Conservation (phyloP, 2,888 invertebrate genomes). For the Bombylius major region DNA sequence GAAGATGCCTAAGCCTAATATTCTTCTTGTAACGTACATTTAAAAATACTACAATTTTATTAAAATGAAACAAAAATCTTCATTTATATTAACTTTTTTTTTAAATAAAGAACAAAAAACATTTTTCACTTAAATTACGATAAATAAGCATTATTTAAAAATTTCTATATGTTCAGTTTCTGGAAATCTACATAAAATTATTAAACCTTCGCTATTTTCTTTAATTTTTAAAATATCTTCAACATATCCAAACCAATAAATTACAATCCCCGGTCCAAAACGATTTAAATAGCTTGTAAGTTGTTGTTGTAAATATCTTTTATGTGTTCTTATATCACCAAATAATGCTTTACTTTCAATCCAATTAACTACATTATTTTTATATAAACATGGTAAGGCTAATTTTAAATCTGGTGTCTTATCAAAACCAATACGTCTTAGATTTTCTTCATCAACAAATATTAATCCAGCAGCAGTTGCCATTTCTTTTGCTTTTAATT, state of each 20-base stretch:
- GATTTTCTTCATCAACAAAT: constrained; percentile 63
- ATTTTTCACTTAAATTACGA: no score
- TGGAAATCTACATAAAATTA: constrained; percentile 44
- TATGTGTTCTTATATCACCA: constrained; percentile 71
- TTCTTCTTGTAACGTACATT: no score
- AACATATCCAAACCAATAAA: constrained; percentile 89
- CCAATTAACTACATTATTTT: constrained; percentile 83
- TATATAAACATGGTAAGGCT: constrained; percentile 74
- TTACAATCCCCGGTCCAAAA: constrained; percentile 86
- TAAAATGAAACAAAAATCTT: no score
- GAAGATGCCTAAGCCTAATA: no score
- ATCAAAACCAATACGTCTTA: constrained; percentile 75
- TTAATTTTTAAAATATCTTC: constrained; percentile 44
- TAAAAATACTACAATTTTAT: no score
- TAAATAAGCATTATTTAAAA: constrained; percentile 16
- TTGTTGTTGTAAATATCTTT: constrained; percentile 70
- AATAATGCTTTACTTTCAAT: constrained; percentile 95
- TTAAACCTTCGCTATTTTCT: constrained; percentile 49
- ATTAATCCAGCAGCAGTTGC: constrained; percentile 43
- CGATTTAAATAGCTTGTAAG: constrained; percentile 84
- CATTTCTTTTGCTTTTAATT: constrained; percentile 47
- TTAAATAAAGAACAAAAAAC: no score
- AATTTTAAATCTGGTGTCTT: constrained; percentile 91
- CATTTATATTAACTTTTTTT: no score
- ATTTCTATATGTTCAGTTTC: constrained; percentile 37